phyloP scores from a whole-genome alignment of 1,140 invertebrate genomes.

The Lordiphosa collinella region DNA sequence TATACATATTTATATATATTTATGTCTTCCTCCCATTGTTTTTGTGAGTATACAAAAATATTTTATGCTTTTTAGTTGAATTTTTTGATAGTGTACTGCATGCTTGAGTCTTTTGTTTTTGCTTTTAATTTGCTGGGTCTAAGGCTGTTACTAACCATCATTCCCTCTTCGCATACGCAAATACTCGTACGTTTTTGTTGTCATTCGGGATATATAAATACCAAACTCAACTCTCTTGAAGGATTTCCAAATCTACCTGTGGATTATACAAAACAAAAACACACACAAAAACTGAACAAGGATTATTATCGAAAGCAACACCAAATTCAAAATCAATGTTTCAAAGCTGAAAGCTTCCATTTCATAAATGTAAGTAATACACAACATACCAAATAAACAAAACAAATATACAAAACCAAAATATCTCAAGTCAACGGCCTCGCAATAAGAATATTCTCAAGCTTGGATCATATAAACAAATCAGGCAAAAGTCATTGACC shows the following conservation, averaged over 20 bases:
- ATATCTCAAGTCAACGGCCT: constrained; percentile 63
- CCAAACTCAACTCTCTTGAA: constrained; percentile 31
- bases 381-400: constrained; percentile 10
- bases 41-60: constrained; percentile 76
- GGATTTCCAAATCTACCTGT: constrained; percentile 10
- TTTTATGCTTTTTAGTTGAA: constrained; percentile 50
- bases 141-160: too few species aligned
- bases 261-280: too few species aligned
- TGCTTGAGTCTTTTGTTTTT: constrained; percentile 4
- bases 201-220: not conserved
- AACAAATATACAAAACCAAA: constrained; percentile 29
- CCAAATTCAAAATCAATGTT: constrained; percentile 14
- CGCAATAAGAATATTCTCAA: constrained; percentile 63
- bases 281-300: not conserved
- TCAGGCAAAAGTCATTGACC: constrained; percentile 72
- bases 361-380: constrained; percentile 67
- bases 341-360: constrained; percentile 47
- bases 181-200: too few species aligned
- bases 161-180: too few species aligned
- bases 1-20: constrained; percentile 56
- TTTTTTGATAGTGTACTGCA: constrained; percentile 12
- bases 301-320: not conserved
- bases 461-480: constrained; percentile 67
- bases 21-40: constrained; percentile 72
- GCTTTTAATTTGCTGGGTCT: constrained; percentile 1